Base-by-base conservation (phyloP, 1,140 invertebrate species). In the Anastrepha obliqua region DNA sequence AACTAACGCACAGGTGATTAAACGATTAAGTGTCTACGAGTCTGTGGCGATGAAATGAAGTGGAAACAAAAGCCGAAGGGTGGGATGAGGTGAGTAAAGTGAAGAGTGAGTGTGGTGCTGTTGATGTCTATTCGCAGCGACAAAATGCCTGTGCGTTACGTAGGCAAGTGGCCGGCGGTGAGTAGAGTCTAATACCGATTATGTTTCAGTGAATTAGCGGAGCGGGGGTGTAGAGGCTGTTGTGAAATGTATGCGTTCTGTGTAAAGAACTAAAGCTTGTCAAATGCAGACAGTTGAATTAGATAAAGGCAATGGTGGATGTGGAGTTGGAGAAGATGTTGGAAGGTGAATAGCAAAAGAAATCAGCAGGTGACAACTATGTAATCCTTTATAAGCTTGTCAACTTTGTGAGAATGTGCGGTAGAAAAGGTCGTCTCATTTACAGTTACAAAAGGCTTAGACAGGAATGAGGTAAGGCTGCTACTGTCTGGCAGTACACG, bases 21-120 rank as follows among this genome's bases (percentile, higher is more conserved):
- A 58, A 81, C 44, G 74, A 81, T 81, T 81, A 81, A 58, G 51
- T 58, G 74, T 81, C 74, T 55, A n/a, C 5, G 2, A 58, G 47
- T 81, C 74, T 58, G 74, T 58, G n/a, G 8, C 74, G n/a, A 81
- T 81, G 44, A 81, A 81, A 81, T 58, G 74, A 81, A 81, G 74
- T 81, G 51, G n/a, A 81, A 81, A 81, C 17, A 81, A 47, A 81
- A 81, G 47, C 74, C 47, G 20, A 55, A 81, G 74, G 20, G 8
- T 29, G 74, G 8, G n/a, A 58, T 3, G 9, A 58, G 29, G 29
- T 29, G 0, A 9, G 4, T 3, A 47, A 15, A 74, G 44, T 15
- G 0, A 47, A 4, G 2, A 55, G 20, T 20, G 8, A 13, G 11
- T 3, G 42, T 20, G n/a, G n/a, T 42, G 6, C n/a, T 2, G 47